Base-by-base conservation (phyloP, 92 coral and sea anemone genomes). In the Palythoa grandis region DNA sequence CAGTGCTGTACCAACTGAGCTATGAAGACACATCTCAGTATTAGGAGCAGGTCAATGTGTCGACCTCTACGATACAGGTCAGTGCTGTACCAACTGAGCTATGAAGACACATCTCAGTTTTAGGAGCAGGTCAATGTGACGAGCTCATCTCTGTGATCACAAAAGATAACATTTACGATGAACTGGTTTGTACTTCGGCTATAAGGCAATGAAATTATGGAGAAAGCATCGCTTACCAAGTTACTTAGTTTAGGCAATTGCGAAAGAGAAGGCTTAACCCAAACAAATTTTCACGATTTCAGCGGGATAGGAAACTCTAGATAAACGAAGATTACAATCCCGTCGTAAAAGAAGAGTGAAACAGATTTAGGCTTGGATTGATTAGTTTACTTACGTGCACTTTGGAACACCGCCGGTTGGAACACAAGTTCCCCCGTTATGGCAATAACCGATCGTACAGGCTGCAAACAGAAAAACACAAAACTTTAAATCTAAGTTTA, bases 391-490 rank as follows among this genome's bases (percentile, higher is more conserved):
- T 90, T 88, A 94, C 97, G 5, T 19, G 93, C 97, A 94, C 50
- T 63, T 19, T 52, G 97, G 88, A 2, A 52, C 72, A 47, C 89
- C 73, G 20, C 68, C 52, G 24, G 61, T 88, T n/a, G 71, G 52
- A 17, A 25, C 52, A 67, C 98, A 95, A 0, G 88, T 92, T 58
- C 93, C 94, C 52, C 91, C 93, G 58, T 95, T 89, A 24, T 40
- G 58, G 69, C 98, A 95, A 80, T 87, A 95, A 20, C 84, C 83
- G 2, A 68, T 2, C 6, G 89, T 79, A 79, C 98, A 93, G 20
- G 52, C 98, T 95, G 80, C 11, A 75, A 79, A 24, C 5, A 54
- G 11, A 19, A 63, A 63, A 9, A 22, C 4, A n/a, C 17, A 19
- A 7, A 63, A 63, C 7, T 63, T 63, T 63, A 19, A 23, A 43